Base-by-base conservation (phyloP, 2,113 vertebrate species). In the Alexandromys fortis region DNA sequence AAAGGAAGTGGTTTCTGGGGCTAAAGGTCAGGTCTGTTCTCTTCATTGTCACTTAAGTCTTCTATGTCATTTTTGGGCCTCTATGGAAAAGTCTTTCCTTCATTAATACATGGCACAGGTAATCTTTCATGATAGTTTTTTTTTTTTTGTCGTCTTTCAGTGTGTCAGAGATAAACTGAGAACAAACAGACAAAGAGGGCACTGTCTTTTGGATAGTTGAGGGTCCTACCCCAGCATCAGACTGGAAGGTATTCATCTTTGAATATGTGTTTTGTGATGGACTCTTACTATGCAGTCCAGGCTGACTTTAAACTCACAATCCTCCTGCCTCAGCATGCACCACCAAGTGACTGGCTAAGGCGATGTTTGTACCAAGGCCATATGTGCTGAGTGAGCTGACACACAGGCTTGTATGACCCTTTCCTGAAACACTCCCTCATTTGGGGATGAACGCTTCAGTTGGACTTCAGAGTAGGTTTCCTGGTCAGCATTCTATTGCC, bases 401-500 rank as follows among this genome's bases (percentile, higher is more conserved):
- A 63, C 13, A 35, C 13, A 21, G 63, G 17, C 33, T 76, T 14
- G 5, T 49, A 22, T 45, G 85, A 70, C 7, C 17, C 72, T 95
- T 86, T 89, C 9, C 26, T 72, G 58, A 35, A 75, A 30, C 26
- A n/a, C 8, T 70, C 2, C 38, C 38, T 61, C 55, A 5, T 86
- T 79, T 79, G 49, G 11, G 14, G 17, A 45, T 7, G 72, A 72
- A 73, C 0, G 1, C 19, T 89, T 42, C 42, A 42, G 1, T 28
- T 86, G 55, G 16, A 35, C 26, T 87, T 96, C 10, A 21, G 47
- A 70, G 49, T 47, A 30, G 11, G 24, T 58, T 90, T 49, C 49
- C 90, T 93, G 68, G 52, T 91, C 42, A 95, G n/a, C 45, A 58
- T 89, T 82, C 14, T 12, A 77, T 65, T 95, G 79, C 9, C 35